Evolutionary conservation across 2,888 invertebrate genomes (phyloP), one percentile per base, ranked within the genome.

Genomic region (Myathropa florea): DNA sequence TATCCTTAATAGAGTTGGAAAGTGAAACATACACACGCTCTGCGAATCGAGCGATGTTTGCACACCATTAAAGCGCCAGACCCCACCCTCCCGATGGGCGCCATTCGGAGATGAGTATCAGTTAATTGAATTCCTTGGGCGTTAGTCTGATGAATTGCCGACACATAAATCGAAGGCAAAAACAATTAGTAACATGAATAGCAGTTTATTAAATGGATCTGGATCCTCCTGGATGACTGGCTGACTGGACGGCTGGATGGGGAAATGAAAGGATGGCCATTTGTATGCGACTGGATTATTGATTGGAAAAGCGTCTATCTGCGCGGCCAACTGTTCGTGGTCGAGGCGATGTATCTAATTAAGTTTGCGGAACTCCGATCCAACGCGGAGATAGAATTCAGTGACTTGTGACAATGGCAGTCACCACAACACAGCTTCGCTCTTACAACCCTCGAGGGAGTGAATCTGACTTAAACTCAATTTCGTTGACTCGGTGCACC

Each of bases 71-170:
- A 79, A 78, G 70, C 10, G 55, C 57, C 30, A 14, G 53, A 63
- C 0, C n/a, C 9, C 46, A 3, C 3, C 33, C 46, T 7, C n/a
- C 24, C 77, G 63, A 60, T 64, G 82, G 77, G 83, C 78, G 75
- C 73, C 83, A 86, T 73, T 86, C 64, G 73, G 71, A 64, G 86
- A 86, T 86, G 78, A 83, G 78, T 83, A 86, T 86, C 86, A 86
- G 83, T 86, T 86, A 86, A 86, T 86, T 86, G 78, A 86, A 86
- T 86, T 86, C 75, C 75, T 86, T 83, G 83, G 78, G 86, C 86
- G 86, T 79, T 83, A 86, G 78, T 75, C 70, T 86, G 86, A 86
- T 83, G 73, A 86, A 86, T 83, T 78, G 72, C 57, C 59, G 60
- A 70, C 46, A 33, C 33, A 86, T 57, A 80, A 78, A 78, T 65